Percentiles rank a stretch among this genome's conserved stretches.
Evolutionary conservation across 2,797 vertebrate genomes (phyloP).

Genomic region (Iguana delicatissima): DNA sequence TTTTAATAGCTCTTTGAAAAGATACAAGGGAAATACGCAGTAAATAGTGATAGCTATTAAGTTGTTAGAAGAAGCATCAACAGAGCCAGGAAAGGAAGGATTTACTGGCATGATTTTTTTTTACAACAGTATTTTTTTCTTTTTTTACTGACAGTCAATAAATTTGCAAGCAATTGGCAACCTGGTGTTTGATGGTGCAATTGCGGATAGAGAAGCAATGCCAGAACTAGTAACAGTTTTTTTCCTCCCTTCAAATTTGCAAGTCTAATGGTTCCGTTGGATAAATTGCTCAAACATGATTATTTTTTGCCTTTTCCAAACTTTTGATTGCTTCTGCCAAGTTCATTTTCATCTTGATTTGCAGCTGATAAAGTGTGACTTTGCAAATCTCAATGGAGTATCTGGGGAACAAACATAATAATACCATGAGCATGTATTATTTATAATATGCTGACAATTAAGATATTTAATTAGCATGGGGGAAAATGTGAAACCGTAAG

Average conservation of each 20-base stretch:
- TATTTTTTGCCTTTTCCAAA: background rate
- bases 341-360: constrained; percentile 24
- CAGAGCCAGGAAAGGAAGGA: constrained; percentile 7
- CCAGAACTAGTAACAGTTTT: background rate
- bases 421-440: constrained; percentile 11
- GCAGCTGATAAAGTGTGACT: constrained; percentile 25
- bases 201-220: background rate
- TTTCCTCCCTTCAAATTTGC: constrained; percentile 1
- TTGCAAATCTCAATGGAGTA: constrained; percentile 20
- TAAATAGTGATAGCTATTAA: constrained; percentile 13
- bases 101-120: constrained; percentile 17
- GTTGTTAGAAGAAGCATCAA: constrained; percentile 19
- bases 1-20: constrained; percentile 1
- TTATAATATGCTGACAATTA: constrained; percentile 3
- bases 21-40: background rate
- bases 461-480: constrained; percentile 18
- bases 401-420: constrained; percentile 9
- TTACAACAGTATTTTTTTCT: constrained; percentile 1
- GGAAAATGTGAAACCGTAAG: background rate
- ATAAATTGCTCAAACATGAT: constrained; percentile 10
- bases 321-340: constrained; percentile 20
- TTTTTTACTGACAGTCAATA: constrained; percentile 28
- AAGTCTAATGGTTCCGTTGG: constrained; percentile 29
- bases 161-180: constrained; percentile 35
- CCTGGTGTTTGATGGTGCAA: constrained; percentile 4